phyloP scores from a whole-genome alignment of 2,888 invertebrate species.

The Cantharis rustica region DNA sequence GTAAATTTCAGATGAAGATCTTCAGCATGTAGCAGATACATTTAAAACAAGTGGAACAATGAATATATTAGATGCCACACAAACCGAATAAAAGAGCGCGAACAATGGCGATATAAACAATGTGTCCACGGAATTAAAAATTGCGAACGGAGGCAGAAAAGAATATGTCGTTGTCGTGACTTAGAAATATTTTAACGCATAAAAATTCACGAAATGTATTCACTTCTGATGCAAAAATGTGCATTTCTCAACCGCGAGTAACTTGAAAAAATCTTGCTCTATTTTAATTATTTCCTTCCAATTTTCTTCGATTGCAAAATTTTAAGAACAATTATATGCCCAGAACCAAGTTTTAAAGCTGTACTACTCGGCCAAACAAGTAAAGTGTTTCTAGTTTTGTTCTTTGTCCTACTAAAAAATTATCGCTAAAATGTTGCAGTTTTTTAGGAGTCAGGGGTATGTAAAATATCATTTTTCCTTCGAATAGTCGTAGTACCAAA shows the following conservation, averaged over 20 bases:
- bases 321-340: neutral
- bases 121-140: slow-evolving; percentile 51
- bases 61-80: slow-evolving; percentile 56
- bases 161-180: slow-evolving; percentile 55
- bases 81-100: slow-evolving; percentile 55
- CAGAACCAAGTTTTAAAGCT: neutral
- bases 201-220: slow-evolving; percentile 39
- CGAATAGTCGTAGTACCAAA: too few species aligned
- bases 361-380: too few species aligned
- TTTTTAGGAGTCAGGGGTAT: too few species aligned
- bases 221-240: neutral
- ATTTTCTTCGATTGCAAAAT: neutral
- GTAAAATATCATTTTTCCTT: too few species aligned
- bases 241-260: slow-evolving; percentile 2
- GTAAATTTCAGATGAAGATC: slow-evolving; percentile 4
- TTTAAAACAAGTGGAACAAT: slow-evolving; percentile 51
- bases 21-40: slow-evolving; percentile 23
- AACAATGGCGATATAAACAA: slow-evolving; percentile 58
- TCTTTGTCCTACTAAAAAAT: too few species aligned
- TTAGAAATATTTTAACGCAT: slow-evolving; percentile 46
- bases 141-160: slow-evolving; percentile 51
- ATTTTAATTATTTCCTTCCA: slow-evolving; percentile 2
- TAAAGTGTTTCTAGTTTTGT: too few species aligned
- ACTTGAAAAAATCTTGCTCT: slow-evolving; percentile 6
- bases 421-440: too few species aligned